Base-by-base conservation (phyloP, 2,797 vertebrate genomes). In the Ptychadena robeensis region DNA sequence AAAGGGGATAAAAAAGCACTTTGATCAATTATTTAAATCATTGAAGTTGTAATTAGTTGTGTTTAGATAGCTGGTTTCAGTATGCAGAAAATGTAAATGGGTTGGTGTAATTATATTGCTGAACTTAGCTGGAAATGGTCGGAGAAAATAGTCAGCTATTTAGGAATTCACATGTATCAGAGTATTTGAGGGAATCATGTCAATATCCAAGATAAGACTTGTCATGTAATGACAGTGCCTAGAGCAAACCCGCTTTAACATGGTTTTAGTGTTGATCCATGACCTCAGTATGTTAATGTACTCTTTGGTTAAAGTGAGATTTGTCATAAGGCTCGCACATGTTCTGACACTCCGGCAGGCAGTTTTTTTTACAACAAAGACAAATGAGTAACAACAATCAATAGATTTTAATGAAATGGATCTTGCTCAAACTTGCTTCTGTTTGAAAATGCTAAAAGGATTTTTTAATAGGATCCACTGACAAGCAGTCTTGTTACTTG, bases 321-420 rank as follows among this genome's bases (percentile, higher is more conserved):
- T 65, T 76, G 59, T 65, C 35, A 77, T 44, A 30, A 31, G 63
- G 15, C 66, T 73, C n/a, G 30, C 25, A 27, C 27, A 69, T 53
- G 27, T 11, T 40, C 31, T 68, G 66, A 70, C 27, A 27, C 72
- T 27, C 53, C 48, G 48, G n/a, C 35, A 76, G 27, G 65, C 66
- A 76, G 65, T 34, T 35, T 69, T 80, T n/a, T 71, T 61, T 72
- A 75, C 34, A 68, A 75, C 38, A 61, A 34, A 67, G 65, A 76
- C 35, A 70, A 25, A 40, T 82, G 65, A 63, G 67, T 61, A 76
- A 63, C 72, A 57, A 69, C 72, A 76, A 82, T 82, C 81, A 76
- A 76, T 82, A 75, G 25, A 68, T 28, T 70, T 70, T 76, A 76
- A 75, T 82, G 34, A 76, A 76, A 82, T 82, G 72, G 65, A 69